Percentiles rank a stretch among this genome's conserved stretches.
Evolutionary conservation across 1,140 invertebrate species (phyloP).

Genomic region (Lethocerus indicus): DNA sequence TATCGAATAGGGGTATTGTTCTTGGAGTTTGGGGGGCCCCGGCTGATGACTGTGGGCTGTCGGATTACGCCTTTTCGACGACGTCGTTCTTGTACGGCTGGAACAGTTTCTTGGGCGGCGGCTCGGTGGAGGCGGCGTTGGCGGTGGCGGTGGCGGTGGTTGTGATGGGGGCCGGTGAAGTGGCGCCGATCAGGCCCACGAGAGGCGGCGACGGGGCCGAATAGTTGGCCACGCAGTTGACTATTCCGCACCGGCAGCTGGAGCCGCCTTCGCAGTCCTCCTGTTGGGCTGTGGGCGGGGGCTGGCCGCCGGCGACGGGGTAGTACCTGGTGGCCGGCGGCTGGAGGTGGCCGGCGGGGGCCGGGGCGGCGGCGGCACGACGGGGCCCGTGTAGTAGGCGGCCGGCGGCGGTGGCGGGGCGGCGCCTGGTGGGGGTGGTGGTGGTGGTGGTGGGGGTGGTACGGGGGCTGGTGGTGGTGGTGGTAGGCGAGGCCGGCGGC

Average conservation of each 20-base stretch:
- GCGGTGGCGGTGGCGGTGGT: background rate
- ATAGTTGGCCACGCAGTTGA: constrained; percentile 19
- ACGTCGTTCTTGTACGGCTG: constrained; percentile 20
- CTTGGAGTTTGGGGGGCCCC: no score
- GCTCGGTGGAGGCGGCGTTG: constrained; percentile 4
- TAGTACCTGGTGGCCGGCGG: no score
- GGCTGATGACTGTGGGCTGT: no score
- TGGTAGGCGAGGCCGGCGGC: constrained; percentile 25
- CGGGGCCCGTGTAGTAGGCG: no score
- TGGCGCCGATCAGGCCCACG: no score
- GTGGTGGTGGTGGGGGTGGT: constrained; percentile 9
- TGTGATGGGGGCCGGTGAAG: background rate
- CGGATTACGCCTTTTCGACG: constrained; percentile 11
- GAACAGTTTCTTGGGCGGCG: constrained; percentile 17
- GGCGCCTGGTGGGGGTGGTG: constrained; percentile 9
- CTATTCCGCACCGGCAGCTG: constrained; percentile 20
- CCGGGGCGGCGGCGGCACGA: constrained; percentile 16
- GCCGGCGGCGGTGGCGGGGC: constrained; percentile 5
- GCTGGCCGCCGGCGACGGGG: no score
- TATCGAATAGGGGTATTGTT: no score
- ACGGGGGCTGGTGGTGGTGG: constrained; percentile 17
- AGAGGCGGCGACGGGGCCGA: no score
- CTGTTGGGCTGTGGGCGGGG: constrained; percentile 21
- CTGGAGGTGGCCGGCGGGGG: constrained; percentile 21
- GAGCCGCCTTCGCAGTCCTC: constrained; percentile 26